Base-by-base conservation (phyloP, 2,797 vertebrate species). In the Micropoecilia bifurca region DNA sequence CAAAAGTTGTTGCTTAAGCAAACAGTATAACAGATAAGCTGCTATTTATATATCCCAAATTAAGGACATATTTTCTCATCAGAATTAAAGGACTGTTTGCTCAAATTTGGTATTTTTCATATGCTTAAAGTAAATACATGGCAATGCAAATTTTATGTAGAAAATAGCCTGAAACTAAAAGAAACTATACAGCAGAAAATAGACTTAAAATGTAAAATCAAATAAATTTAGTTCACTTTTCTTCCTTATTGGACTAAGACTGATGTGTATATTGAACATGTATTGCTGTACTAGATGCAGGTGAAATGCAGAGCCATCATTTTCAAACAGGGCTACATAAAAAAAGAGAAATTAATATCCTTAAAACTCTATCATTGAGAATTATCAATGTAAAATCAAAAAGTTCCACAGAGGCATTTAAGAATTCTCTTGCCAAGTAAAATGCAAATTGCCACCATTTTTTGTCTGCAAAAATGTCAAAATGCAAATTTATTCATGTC, bases 161-260 rank as follows among this genome's bases (percentile, higher is more conserved):
- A 80, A n/a, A 87, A 80, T 77, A 80, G 83, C 75, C 77, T 89
- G 82, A 91, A 91, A 90, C 86, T 80, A 87, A 90, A 89, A 93
- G 59, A 66, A 81, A 80, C 66, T 93, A 8, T 20, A 87, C 91
- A 90, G 91, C 90, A 88, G 63, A 82, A 87, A 89, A 91, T 50
- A 87, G 55, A 61, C 6, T 33, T 33, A 6, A 61, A 77, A 57
- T 87, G 89, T 85, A 88, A 88, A 93, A 93, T 88, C 85, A 87
- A 92, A 84, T 78, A 92, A 92, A 90, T 89, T 82, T 82, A 85
- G 86, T 83, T 89, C 89, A 91, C 93, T 94, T 93, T 88, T 91
- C 73, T 85, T 85, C 1, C 22, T 45, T n/a, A 45, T 16, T n/a
- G 9, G 41, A 45, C 66, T 43, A 14, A 12, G 2, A 68, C 20